Base-by-base conservation (phyloP, 2,888 invertebrate genomes). In the Dione vanillae region DNA sequence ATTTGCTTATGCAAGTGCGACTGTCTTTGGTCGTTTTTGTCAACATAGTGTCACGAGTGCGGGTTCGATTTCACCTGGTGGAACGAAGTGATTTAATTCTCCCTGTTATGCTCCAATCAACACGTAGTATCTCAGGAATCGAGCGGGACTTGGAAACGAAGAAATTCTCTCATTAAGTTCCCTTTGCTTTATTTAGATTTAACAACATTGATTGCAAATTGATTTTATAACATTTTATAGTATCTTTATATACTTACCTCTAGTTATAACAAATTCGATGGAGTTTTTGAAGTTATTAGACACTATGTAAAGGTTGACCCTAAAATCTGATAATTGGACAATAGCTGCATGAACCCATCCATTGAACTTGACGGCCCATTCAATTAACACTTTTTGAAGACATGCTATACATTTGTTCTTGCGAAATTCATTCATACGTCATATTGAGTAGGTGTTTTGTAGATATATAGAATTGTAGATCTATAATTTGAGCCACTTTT, bases 311-410 rank as follows among this genome's bases (percentile, higher is more conserved):
- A 45, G 35, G 35, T 45, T 45, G 52, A 65, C 35, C 52, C 62
- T 16, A 51, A 65, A 65, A 45, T 52, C 20, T 45, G 56, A 64
- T 71, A 73, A 71, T 73, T 71, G 71, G 14, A 49, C 61, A 19
- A 56, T 47, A 64, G 49, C 66, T 52, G 52, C 43, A 51, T 67
- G 66, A 71, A 52, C 49, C 66, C 65, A 67, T 43, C 69, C 62
- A 82, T 77, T 79, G 78, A 72, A 76, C 77, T 78, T 80, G 84
- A 81, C 84, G 88, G 88, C 78, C 86, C 79, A 77, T 80, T 81
- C 78, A 74, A 84, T 91, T 91, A 91, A 83, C 91, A 70, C 68
- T 61, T 19, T 70, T 67, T 75, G 75, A 77, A 73, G 70, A 71
- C 73, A 73, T 69, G 56, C 68, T 65, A 11, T 27, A 5, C 27